phyloP scores from a whole-genome alignment of 2,797 vertebrate genomes.

The Crenuchus spilurus region DNA sequence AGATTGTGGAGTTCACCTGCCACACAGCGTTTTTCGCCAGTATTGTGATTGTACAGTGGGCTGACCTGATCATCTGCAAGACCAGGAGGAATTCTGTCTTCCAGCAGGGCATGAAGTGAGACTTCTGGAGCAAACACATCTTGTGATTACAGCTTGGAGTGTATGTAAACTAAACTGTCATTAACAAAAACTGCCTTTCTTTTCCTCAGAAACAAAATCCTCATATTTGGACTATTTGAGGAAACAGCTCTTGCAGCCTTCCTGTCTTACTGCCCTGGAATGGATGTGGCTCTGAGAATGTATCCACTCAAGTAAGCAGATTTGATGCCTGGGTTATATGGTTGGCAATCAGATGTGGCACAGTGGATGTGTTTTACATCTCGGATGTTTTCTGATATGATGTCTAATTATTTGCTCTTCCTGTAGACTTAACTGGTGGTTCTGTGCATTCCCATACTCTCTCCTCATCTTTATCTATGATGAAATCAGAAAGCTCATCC shows the following conservation, averaged over 20 bases:
- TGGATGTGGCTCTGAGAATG: constrained; percentile 86
- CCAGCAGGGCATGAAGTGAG: constrained; percentile 91
- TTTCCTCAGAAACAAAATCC: constrained; percentile 84
- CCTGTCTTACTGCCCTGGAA: constrained; percentile 87
- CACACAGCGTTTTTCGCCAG: constrained; percentile 88
- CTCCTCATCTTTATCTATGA: constrained; percentile 89
- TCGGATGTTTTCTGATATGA: not conserved
- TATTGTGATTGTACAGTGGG: constrained; percentile 89
- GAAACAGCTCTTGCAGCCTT: constrained; percentile 87
- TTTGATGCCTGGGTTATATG: not conserved
- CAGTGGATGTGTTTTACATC: not conserved
- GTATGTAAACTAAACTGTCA: not conserved
- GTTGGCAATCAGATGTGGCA: not conserved
- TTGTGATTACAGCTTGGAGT: not conserved
- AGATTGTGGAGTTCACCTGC: constrained; percentile 88
- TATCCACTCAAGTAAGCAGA: constrained; percentile 78
- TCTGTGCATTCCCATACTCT: constrained; percentile 88
- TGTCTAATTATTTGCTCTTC: constrained; percentile 9
- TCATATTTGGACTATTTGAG: constrained; percentile 89
- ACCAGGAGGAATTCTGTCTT: constrained; percentile 88
- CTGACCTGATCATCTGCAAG: constrained; percentile 88
- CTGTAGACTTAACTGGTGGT: constrained; percentile 85
- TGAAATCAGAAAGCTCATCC: constrained; percentile 85
- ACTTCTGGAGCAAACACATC: not conserved
- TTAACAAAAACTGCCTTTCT: not conserved